phyloP scores from a whole-genome alignment of 2,888 invertebrate genomes.

The Seira musarum region DNA sequence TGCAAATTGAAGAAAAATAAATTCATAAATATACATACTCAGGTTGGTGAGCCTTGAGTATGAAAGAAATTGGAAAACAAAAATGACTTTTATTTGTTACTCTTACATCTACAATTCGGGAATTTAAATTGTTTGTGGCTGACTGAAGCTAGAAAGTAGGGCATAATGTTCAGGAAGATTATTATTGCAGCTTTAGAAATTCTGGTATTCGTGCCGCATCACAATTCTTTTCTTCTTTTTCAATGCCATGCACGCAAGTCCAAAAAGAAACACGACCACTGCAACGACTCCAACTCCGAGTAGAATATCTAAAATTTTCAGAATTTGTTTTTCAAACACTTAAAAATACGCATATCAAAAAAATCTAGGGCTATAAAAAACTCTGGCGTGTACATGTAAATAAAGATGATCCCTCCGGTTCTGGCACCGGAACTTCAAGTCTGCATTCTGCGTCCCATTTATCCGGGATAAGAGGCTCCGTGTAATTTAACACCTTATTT shows the following conservation, averaged over 20 bases:
- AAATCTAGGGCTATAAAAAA: too few species aligned
- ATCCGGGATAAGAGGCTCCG: conserved; percentile 45
- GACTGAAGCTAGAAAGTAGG: too few species aligned
- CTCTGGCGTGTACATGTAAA: conserved; percentile 48
- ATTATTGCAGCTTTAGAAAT: conserved; percentile 33
- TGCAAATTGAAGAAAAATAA: too few species aligned
- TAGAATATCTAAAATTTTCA: conserved; percentile 30
- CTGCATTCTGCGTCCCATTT: conserved; percentile 56
- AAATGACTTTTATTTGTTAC: too few species aligned
- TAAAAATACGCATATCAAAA: too few species aligned
- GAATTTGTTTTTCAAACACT: too few species aligned
- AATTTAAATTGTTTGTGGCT: too few species aligned
- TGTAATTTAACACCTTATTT: conserved; percentile 36
- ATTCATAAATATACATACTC: too few species aligned
- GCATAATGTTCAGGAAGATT: too few species aligned
- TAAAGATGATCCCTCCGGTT: conserved; percentile 20
- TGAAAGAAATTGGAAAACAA: too few species aligned
- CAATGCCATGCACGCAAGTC: conserved; percentile 37
- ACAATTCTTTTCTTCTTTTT: conserved; percentile 24
- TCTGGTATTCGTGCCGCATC: conserved; percentile 38
- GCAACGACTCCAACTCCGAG: conserved; percentile 24
- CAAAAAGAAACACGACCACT: conserved; percentile 26
- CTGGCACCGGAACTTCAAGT: neutral
- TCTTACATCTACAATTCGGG: too few species aligned
- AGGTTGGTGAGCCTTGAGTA: too few species aligned